Base-by-base conservation (phyloP, 2,888 invertebrate genomes). In the Therioaphis trifolii region DNA sequence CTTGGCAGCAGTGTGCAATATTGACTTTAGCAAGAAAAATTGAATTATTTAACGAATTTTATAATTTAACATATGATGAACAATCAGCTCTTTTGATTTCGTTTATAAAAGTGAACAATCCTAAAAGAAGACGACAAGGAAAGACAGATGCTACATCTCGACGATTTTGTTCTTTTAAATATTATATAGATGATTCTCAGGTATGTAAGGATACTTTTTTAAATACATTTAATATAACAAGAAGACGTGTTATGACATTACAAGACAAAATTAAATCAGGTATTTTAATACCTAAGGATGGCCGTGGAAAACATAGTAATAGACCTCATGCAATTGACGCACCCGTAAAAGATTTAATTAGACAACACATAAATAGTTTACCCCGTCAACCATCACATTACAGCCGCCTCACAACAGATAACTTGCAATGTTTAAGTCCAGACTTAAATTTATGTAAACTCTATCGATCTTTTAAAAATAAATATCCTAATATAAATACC, bases 361-460 rank as follows among this genome's bases (percentile, higher is more conserved):
- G 58, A 58, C 58, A 58, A 58, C n/a, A 58, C 58, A 58, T 58
- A 21, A 58, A 58, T 58, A 69, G 69, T 69, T 69, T 69, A 69
- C 69, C 43, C 43, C 43, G 69, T 21, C 69, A 69, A 69, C 69
- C 69, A 43, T 69, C 21, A n/a, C 69, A 43, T 69, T 69, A 69
- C 43, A 43, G 43, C 43, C 21, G 69, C n/a, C 43, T 43, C 69
- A n/a, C 43, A n/a, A 69, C 69, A 69, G 69, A 69, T 43, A 69
- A 43, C 69, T 12, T 69, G 43, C 69, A 75, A 58, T 75, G 75
- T 52, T 43, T 69, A 27, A 69, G 69, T 43, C 35, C 58, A 58
- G 75, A 75, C 58, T 75, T 75, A 35, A 58, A 55, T 55, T 55
- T n/a, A n/a, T n/a, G n/a, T n/a, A n/a, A n/a, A n/a, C n/a, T n/a